Evolutionary conservation across 1,140 invertebrate species (phyloP), one percentile per base, ranked within the genome.

Genomic region (Bombus waltoni): DNA sequence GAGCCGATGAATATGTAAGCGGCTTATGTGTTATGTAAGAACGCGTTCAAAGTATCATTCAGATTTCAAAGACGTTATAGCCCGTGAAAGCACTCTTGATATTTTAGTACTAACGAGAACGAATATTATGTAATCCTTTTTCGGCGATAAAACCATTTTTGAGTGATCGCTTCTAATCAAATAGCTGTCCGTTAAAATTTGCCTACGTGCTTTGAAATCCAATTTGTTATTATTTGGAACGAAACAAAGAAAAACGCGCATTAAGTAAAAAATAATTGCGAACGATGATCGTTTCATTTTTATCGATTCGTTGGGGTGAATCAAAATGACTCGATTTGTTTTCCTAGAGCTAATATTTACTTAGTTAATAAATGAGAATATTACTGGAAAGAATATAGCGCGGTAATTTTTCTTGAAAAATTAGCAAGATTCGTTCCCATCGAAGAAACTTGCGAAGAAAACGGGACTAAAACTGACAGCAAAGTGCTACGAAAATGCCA

Each of bases 1-100:
- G 77, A 85, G 65, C 47, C 66, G 86, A 85, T 88, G 78, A 81
- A 85, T 89, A 88, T 74, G 74, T 88, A 81, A 77, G 71, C 65
- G 72, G 53, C 62, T 85, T 81, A 73, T 79, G 47, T 53, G 53
- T 88, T 85, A 77, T 73, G 72, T 77, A 81, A 88, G 57, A 40
- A 68, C 53, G 72, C 76, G 86, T 88, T 88, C 81, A 66, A 85
- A 81, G 76, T 88, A 85, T 85, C 81, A 81, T 73, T 28, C 77
- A 73, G 76, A 81, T 85, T 85, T 85, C 86, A 88, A 88, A 88
- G 72, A 85, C 65, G 44, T 78, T 62, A 73, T 13, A 9, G 66
- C 70, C 44, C n/a, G 59, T 74, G 59, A 88, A 77, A n/a, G 59
- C 59, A 66, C 44, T 71, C 53, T 88, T 77, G 81, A 85, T 85